Conservation (phyloP, 2,888 invertebrate species). For the Coremacera marginata region DNA sequence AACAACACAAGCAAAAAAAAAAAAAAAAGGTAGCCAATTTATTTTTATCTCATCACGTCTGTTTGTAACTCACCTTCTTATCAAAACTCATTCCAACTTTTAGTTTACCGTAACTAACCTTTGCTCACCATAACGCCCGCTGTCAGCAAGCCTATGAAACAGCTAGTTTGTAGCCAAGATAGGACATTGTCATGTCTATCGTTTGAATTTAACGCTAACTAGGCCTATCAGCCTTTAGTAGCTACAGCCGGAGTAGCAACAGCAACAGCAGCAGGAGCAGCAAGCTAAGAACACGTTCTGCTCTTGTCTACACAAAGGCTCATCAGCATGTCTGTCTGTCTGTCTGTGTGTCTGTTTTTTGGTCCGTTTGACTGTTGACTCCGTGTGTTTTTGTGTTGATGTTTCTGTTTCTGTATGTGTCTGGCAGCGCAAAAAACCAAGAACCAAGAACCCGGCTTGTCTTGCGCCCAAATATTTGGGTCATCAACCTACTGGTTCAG, state of each 20-base stretch:
- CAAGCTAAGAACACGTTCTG: neutral
- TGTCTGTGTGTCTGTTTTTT: neutral
- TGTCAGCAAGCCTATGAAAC: constrained; percentile 25
- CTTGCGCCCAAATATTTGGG: constrained; percentile 12
- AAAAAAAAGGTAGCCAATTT: constrained; percentile 9
- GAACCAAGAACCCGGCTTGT: neutral
- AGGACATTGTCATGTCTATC: neutral
- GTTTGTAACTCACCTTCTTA: neutral
- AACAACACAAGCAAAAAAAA: neutral
- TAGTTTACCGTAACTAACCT: neutral
- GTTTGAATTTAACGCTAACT: neutral
- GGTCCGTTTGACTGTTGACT: neutral
- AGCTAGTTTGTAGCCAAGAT: constrained; percentile 17
- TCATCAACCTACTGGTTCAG: constrained; percentile 17
- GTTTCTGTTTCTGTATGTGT: too few species aligned
- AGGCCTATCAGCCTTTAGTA: neutral
- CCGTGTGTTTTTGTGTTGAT: neutral
- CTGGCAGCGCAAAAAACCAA: neutral
- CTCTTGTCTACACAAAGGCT: neutral
- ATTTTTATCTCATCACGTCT: constrained; percentile 25
- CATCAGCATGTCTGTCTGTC: neutral
- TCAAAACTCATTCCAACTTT: neutral
- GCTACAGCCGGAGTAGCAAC: neutral
- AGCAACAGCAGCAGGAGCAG: neutral
- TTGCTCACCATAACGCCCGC: neutral